Conservation (phyloP, 2,888 invertebrate genomes). For the Zelleria hepariella region DNA sequence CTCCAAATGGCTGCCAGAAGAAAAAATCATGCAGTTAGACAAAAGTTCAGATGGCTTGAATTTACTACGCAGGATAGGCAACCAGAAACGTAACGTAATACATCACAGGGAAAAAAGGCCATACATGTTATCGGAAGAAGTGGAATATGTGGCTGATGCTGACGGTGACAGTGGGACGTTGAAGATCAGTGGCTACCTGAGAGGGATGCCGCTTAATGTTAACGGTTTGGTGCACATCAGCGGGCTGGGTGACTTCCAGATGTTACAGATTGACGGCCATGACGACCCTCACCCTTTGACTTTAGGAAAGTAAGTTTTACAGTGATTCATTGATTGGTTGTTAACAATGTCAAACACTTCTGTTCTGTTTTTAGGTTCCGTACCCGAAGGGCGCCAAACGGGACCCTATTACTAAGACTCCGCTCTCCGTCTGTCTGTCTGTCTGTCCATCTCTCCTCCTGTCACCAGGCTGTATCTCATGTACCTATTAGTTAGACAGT, state of each 20-base stretch:
- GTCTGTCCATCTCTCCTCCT: too few species aligned
- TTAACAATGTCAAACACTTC: too few species aligned
- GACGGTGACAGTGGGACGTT: slow-evolving; percentile 74
- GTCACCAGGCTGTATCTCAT: too few species aligned
- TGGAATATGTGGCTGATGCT: slow-evolving; percentile 73
- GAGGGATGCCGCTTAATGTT: slow-evolving; percentile 86
- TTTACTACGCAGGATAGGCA: slow-evolving; percentile 76
- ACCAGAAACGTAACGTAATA: slow-evolving; percentile 83
- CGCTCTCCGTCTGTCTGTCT: too few species aligned
- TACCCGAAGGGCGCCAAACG: too few species aligned
- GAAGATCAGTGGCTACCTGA: slow-evolving; percentile 88
- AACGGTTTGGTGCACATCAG: slow-evolving; percentile 92
- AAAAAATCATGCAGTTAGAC: slow-evolving; percentile 85
- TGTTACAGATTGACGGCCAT: slow-evolving; percentile 82
- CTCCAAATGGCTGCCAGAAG: slow-evolving; percentile 83
- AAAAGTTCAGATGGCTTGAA: slow-evolving; percentile 82
- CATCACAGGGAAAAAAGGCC: slow-evolving; percentile 83
- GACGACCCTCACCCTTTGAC: slow-evolving; percentile 78
- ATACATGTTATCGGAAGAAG: slow-evolving; percentile 86
- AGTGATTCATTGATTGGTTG: too few species aligned
- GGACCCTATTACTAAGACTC: too few species aligned
- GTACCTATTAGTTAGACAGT: too few species aligned
- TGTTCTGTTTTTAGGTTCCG: too few species aligned
- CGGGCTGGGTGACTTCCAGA: slow-evolving; percentile 94
- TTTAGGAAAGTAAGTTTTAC: slow-evolving; percentile 50